A percentile compares a stretch with the other conserved stretches of the same genome.
Conservation (phyloP, 2,888 invertebrate genomes). For the Acronicta alni region DNA sequence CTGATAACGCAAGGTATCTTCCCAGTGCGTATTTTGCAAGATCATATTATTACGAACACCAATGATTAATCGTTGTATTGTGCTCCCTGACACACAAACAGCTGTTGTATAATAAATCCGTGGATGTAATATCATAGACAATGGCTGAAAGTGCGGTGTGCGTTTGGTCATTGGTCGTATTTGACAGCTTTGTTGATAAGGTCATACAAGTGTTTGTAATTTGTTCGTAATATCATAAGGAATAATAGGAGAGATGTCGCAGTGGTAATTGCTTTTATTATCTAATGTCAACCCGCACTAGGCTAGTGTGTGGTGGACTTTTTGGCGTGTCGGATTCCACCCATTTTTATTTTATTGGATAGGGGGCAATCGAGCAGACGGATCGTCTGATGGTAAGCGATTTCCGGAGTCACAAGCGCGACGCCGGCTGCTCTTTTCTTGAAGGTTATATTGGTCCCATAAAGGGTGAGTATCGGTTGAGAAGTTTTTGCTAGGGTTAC, state of each 20-base stretch:
- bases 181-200: constrained; percentile 30
- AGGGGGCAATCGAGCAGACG: no score
- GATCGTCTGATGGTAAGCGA: no score
- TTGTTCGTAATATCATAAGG: background rate
- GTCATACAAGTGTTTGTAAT: constrained; percentile 34
- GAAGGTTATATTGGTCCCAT: no score
- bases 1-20: constrained; percentile 50
- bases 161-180: constrained; percentile 39
- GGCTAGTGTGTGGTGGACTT: no score
- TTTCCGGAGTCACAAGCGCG: no score
- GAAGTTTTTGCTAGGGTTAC: no score
- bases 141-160: constrained; percentile 42
- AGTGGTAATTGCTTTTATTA: background rate
- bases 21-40: constrained; percentile 53
- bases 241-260: background rate
- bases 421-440: no score
- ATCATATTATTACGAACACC: constrained; percentile 56
- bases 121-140: constrained; percentile 49
- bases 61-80: constrained; percentile 66
- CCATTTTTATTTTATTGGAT: no score
- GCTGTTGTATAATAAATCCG: constrained; percentile 54
- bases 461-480: no score
- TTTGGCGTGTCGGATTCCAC: no score
- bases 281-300: no score
- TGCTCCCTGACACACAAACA: constrained; percentile 59